Conservation (phyloP, 1,140 invertebrate genomes). For the Stratiolaelaps scimitus region DNA sequence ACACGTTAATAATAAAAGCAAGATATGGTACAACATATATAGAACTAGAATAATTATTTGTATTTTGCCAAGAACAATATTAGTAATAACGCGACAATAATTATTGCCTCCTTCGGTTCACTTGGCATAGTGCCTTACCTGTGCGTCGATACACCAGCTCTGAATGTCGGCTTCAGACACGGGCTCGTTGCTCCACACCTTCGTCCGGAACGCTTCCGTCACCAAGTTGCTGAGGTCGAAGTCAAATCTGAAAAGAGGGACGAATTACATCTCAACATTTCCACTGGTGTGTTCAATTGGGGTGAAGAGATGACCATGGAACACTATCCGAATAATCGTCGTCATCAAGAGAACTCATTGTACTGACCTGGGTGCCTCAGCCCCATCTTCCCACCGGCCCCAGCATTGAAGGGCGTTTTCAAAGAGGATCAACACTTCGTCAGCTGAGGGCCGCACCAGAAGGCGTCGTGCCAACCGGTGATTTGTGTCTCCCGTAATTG, state of each 20-base stretch:
- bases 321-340: too few species aligned
- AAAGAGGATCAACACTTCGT: slow-evolving; percentile 25
- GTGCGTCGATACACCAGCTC: slow-evolving; percentile 13
- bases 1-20: not conserved
- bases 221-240: slow-evolving; percentile 2
- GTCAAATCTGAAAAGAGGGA: slow-evolving; percentile 14
- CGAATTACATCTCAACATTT: too few species aligned
- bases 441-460: not conserved
- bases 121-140: not conserved
- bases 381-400: slow-evolving; percentile 16
- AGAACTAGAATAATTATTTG: not conserved
- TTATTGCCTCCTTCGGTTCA: too few species aligned
- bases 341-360: too few species aligned
- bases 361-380: not conserved
- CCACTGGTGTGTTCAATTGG: too few species aligned
- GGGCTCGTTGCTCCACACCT: slow-evolving; percentile 13
- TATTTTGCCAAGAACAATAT: too few species aligned
- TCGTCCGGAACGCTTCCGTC: not conserved
- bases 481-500: slow-evolving; percentile 12
- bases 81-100: too few species aligned
- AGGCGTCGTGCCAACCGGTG: slow-evolving; percentile 4
- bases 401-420: slow-evolving; percentile 14
- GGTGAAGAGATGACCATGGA: too few species aligned
- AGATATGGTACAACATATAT: not conserved
- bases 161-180: not conserved